Evolutionary conservation across 1,140 invertebrate genomes (phyloP).

Genomic region (roundworm (Caenorhabditis elegans)): DNA sequence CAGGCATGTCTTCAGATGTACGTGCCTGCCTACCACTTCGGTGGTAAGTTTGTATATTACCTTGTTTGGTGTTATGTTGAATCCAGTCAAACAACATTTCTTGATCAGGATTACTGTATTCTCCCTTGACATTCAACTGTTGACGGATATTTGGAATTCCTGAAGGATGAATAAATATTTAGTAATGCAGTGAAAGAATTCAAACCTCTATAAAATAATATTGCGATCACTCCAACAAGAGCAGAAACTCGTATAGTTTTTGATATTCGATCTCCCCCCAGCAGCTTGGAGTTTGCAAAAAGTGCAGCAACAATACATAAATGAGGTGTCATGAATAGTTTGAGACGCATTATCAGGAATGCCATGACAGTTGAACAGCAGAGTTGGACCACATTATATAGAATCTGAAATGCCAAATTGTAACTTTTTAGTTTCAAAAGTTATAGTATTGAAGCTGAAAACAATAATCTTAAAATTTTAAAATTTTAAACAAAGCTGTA

Average conservation of each 20-base stretch:
- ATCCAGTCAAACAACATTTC: conserved; percentile 80
- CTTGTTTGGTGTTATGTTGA: conserved; percentile 70
- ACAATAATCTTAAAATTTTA: too few relatives aligned
- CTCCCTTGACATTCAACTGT: conserved; percentile 69
- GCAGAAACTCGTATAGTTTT: neutral
- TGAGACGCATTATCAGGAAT: conserved; percentile 79
- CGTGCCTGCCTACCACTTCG: too few relatives aligned
- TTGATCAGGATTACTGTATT: conserved; percentile 75
- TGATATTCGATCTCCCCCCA: neutral
- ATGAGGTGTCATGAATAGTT: conserved; percentile 80
- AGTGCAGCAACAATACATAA: conserved; percentile 76
- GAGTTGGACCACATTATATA: conserved; percentile 76
- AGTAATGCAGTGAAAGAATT: too few relatives aligned
- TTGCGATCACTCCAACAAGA: neutral
- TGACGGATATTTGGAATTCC: conserved; percentile 63
- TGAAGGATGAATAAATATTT: too few relatives aligned
- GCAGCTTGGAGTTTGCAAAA: conserved; percentile 70
- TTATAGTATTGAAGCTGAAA: too few relatives aligned
- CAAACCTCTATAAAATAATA: neutral
- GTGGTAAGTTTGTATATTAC: too few relatives aligned
- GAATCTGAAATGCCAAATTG: conserved; percentile 67
- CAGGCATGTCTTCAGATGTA: too few relatives aligned
- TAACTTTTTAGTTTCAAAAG: neutral
- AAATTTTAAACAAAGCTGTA: too few relatives aligned
- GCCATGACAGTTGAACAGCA: conserved; percentile 77